Base-by-base conservation (phyloP, 2,888 invertebrate species). In the Aromia moschata region DNA sequence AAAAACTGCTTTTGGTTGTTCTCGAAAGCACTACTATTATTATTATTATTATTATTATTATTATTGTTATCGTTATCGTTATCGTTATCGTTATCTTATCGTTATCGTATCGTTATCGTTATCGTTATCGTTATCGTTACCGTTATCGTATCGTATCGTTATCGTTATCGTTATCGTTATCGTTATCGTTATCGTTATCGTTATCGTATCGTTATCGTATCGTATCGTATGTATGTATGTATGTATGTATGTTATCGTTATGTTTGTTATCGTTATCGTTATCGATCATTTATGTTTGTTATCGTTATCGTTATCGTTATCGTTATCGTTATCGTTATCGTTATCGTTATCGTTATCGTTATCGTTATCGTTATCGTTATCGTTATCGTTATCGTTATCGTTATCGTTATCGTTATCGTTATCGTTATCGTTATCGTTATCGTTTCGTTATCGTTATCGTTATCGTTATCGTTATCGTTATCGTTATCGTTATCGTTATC, bases 401-500 rank as follows among this genome's bases (percentile, higher is more conserved):
- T 47, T 33, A 47, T 30, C 33, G 37, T 47, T 12, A 47, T 30
- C 36, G 37, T 47, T 12, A 47, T 30, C 33, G 37, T 47, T 12
- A 47, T 30, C 36, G 37, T 47, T 12, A 47, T 30, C 33, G 37
- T 47, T 12, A 47, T 30, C 36, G 37, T 47, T 12, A 47, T 25
- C 25, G 25, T 25, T 5, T 25, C 25, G 25, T 25, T 25, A 25
- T 25, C 25, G 25, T 25, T 25, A 25, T 25, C 25, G 25, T 25
- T 25, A 25, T 25, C 25, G 25, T 25, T 25, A 25, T 25, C 25
- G 25, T 25, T 25, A 25, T 25, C 25, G 25, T 25, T 25, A 25
- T 25, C 25, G 25, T 25, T 25, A 25, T 25, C 25, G 25, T 25
- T 25, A 25, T 25, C 25, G 25, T 25, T 25, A 25, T 25, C 25